Evolutionary conservation across 2,113 vertebrate species (phyloP), one percentile per base, ranked within the genome.

Genomic region (Oceanites oceanicus): DNA sequence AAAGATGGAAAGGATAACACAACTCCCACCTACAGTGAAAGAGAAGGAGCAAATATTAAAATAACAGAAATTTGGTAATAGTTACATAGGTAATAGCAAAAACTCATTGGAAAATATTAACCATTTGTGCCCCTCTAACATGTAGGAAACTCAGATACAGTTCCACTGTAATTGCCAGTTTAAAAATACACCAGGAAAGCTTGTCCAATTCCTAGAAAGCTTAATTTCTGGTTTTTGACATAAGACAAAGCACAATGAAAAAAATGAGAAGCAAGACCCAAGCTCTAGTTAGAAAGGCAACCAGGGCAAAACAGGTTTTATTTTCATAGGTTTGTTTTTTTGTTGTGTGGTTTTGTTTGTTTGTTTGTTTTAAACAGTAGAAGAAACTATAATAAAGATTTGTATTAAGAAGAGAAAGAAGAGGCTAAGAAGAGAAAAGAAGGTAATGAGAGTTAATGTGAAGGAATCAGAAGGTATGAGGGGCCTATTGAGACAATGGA

Each of bases 1-100:
- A 99, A 98, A 15, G 99, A 98, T 20, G 99, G 99, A 93, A 99
- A 98, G 27, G 99, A 98, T 94, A 99, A 97, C 70, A 99, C 99
- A 97, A 98, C 88, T 61, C 99, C 99, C 88, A 99, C 99, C 99
- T 99, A 92, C 4, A 78, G 61, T 13, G 68, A 95, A 96, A 96
- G 84, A 74, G 23, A 95, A 93, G 40, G 14, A 77, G 12, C 15
- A 90, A 96, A 92, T 42, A 94, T 8, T 86, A 14, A 65, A 95
- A 81, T 11, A 93, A 17, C 7, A 84, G 38, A 76, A 95, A 59
- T 15, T 61, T 50, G 30, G 25, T 36, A 78, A 77, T 11, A 73
- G 23, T 29, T 71, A 42, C 4, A 50, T 4, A 3, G 16, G 10
- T 44, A 65, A 55, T 2, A 26, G 17, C 6, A 85, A 88, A 90